These are phyloP conservation scores for Amia ocellicauda DNA, from an alignment of 2,113 vertebrate genomes.

Conservation along the genomic window DNA sequence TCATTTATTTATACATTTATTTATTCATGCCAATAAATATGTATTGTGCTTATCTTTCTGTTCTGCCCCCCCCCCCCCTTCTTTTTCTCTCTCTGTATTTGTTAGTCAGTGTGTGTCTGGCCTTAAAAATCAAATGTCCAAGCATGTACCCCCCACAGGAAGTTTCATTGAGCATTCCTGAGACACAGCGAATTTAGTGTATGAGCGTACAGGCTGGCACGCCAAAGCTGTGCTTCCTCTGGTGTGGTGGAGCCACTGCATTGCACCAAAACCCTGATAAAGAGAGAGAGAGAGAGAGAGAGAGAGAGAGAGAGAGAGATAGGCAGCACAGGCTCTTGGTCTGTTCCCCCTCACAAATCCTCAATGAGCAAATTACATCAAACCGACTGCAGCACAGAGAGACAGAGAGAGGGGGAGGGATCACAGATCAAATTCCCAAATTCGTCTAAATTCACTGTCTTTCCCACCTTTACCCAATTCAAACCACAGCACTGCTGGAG, in stretches of 20 bases:
- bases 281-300: constrained; percentile 44
- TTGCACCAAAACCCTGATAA: constrained; percentile 68
- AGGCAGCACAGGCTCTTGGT: not conserved
- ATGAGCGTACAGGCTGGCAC: constrained; percentile 46
- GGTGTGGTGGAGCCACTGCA: constrained; percentile 66
- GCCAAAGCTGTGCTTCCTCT: constrained; percentile 62
- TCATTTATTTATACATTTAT: too few relatives aligned
- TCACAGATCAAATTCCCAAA: too few relatives aligned
- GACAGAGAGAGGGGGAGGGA: not conserved
- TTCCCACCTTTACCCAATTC: too few relatives aligned
- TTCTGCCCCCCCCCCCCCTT: too few relatives aligned
- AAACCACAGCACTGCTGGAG: too few relatives aligned
- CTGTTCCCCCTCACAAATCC: not conserved
- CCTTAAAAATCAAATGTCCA: too few relatives aligned
- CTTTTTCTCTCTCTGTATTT: too few relatives aligned
- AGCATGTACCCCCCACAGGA: too few relatives aligned
- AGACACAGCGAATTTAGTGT: constrained; percentile 8
- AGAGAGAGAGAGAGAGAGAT: constrained; percentile 23
- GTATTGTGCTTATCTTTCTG: too few relatives aligned
- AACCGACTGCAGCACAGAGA: not conserved
- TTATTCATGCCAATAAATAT: too few relatives aligned
- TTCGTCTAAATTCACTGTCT: too few relatives aligned
- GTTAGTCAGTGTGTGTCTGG: too few relatives aligned
- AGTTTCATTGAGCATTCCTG: constrained; percentile 7
- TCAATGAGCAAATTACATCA: constrained; percentile 13